Evolutionary conservation across 1,140 invertebrate genomes (phyloP).

Genomic region (Danaus plexippus): DNA sequence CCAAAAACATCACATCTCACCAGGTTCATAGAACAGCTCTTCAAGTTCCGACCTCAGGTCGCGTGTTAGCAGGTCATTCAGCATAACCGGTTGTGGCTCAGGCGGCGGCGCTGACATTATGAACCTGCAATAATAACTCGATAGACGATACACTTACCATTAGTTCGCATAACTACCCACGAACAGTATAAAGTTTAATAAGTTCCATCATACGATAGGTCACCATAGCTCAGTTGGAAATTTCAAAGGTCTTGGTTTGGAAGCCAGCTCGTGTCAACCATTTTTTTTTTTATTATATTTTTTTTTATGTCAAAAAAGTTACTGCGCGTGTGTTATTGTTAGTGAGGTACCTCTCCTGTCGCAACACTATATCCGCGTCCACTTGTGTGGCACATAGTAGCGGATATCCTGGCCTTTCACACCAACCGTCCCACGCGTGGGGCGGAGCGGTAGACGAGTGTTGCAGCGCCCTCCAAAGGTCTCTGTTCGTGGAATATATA

Average conservation of each 20-base stretch:
- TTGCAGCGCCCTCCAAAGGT: constrained; percentile 53
- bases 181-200: too few relatives aligned
- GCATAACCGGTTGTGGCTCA: constrained; percentile 38
- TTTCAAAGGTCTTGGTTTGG: too few relatives aligned
- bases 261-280: too few relatives aligned
- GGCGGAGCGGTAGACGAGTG: constrained; percentile 31
- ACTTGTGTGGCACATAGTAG: constrained; percentile 34
- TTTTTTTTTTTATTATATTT: too few relatives aligned
- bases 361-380: constrained; percentile 35
- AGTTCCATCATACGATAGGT: too few relatives aligned
- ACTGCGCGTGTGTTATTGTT: too few relatives aligned
- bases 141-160: background rate
- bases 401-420: constrained; percentile 54
- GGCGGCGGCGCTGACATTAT: constrained; percentile 55
- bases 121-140: constrained; percentile 29
- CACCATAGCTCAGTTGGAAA: too few relatives aligned
- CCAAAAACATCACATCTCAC: too few relatives aligned
- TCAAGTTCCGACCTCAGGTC: constrained; percentile 52
- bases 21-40: constrained; percentile 51
- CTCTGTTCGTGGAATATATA: constrained; percentile 22
- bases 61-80: constrained; percentile 41
- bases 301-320: too few relatives aligned
- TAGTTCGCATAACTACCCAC: too few relatives aligned
- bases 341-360: constrained; percentile 46
- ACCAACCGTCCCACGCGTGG: constrained; percentile 65